Conservation (phyloP, 2,797 vertebrate species). For the Cyprinella venusta region DNA sequence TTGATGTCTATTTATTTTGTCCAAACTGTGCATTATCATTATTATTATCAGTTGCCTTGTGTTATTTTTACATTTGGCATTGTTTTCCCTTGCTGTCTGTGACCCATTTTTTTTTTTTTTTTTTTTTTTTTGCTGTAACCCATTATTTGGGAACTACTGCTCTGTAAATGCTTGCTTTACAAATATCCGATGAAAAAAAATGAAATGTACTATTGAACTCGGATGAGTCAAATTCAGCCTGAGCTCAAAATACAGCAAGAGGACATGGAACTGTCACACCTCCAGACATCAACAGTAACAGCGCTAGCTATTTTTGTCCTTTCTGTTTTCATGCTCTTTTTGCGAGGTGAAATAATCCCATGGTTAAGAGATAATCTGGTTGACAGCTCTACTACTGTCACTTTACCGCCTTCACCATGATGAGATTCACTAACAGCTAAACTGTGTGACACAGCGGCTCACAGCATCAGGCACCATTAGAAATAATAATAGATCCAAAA, state of each 20-base stretch:
- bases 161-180: slow-evolving; percentile 1
- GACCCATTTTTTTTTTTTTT: slow-evolving; percentile 33
- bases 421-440: slow-evolving; percentile 26
- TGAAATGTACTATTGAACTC: background rate
- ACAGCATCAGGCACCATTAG: background rate
- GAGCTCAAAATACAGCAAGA: slow-evolving; percentile 32
- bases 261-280: slow-evolving; percentile 34
- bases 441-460: slow-evolving; percentile 1
- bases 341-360: slow-evolving; percentile 72
- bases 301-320: slow-evolving; percentile 62
- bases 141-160: background rate
- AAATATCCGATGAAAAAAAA: background rate
- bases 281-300: slow-evolving; percentile 37
- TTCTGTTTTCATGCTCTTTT: slow-evolving; percentile 52
- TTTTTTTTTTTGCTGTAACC: too few species aligned
- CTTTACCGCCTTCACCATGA: slow-evolving; percentile 20
- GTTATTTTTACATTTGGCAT: slow-evolving; percentile 19
- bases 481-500: slow-evolving; percentile 15
- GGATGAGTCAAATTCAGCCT: slow-evolving; percentile 34
- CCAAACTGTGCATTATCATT: slow-evolving; percentile 2
- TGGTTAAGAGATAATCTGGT: slow-evolving; percentile 73
- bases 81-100: background rate
- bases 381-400: slow-evolving; percentile 62
- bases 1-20: background rate
- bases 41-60: slow-evolving; percentile 6